These are phyloP conservation scores for Notolepis coatsorum DNA, from an alignment of 2,797 vertebrate genomes.

Conservation along the genomic window DNA sequence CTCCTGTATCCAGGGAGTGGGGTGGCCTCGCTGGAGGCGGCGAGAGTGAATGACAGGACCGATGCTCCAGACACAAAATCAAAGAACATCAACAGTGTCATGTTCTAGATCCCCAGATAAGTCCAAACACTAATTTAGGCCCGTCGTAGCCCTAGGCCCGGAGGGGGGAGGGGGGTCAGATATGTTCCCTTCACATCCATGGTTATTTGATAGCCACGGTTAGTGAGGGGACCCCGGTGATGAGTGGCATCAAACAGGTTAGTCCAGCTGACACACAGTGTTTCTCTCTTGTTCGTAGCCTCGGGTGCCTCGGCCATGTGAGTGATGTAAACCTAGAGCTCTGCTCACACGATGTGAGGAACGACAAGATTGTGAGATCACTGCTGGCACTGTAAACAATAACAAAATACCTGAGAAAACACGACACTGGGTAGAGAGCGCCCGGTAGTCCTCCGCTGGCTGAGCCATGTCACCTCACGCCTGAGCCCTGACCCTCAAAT, in stretches of 20 bases:
- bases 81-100: conserved; percentile 73
- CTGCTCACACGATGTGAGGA: conserved; percentile 39
- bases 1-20: conserved; percentile 26
- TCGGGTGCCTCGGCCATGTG: conserved; percentile 38
- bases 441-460: too few relatives aligned
- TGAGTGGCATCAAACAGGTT: conserved; percentile 68
- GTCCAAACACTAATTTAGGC: conserved; percentile 59
- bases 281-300: conserved; percentile 54
- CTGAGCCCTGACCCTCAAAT: too few relatives aligned
- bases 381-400: conserved; percentile 59
- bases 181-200: conserved; percentile 61
- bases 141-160: conserved; percentile 48
- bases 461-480: too few relatives aligned
- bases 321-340: conserved; percentile 71
- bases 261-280: conserved; percentile 53
- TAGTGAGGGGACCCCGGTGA: conserved; percentile 52
- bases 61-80: conserved; percentile 53
- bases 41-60: conserved; percentile 38
- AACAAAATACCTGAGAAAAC: conserved; percentile 24
- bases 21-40: conserved; percentile 45
- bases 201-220: conserved; percentile 65
- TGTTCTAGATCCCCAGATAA: conserved; percentile 69
- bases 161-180: conserved; percentile 50
- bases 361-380: conserved; percentile 70
- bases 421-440: not conserved